Percentiles rank a stretch among this genome's conserved stretches.
Conservation (phyloP, 2,888 invertebrate genomes). For the Linyphia triangularis region DNA sequence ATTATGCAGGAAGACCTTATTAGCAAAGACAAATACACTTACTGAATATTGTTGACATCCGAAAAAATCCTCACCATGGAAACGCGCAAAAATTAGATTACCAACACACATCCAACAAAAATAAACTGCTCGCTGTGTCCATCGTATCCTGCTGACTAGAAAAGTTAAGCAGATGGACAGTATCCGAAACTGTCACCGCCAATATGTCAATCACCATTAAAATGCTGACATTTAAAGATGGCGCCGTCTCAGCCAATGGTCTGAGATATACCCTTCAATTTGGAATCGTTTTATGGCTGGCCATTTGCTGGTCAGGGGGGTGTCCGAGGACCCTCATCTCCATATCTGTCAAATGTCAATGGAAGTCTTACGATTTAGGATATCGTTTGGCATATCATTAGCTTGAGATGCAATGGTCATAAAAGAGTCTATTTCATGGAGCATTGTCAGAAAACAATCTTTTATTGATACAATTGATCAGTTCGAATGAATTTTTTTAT, state of each 20-base stretch:
- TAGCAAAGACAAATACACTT: slow-evolving; percentile 11
- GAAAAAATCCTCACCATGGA: slow-evolving; percentile 30
- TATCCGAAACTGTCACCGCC: slow-evolving; percentile 31
- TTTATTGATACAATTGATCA: neutral
- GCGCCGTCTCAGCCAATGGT: slow-evolving; percentile 51
- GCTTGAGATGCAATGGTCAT: neutral
- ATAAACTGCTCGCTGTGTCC: neutral
- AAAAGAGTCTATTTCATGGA: neutral
- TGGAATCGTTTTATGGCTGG: slow-evolving; percentile 32
- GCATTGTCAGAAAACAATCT: neutral
- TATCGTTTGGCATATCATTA: neutral
- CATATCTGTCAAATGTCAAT: slow-evolving; percentile 18
- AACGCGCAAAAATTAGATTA: slow-evolving; percentile 1
- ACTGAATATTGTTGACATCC: slow-evolving; percentile 21
- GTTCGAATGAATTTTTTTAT: too few relatives aligned
- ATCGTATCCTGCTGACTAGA: slow-evolving; percentile 19
- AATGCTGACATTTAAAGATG: slow-evolving; percentile 56
- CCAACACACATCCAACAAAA: neutral
- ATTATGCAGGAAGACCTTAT: neutral
- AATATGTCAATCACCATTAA: slow-evolving; percentile 70
- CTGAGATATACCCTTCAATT: slow-evolving; percentile 8
- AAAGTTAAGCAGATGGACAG: neutral
- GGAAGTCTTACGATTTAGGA: slow-evolving; percentile 10
- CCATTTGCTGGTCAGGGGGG: neutral
- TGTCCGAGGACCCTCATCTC: slow-evolving; percentile 13